These are phyloP conservation scores for Melanargia galathea DNA, from an alignment of 2,888 invertebrate genomes.

Conservation along the genomic window DNA sequence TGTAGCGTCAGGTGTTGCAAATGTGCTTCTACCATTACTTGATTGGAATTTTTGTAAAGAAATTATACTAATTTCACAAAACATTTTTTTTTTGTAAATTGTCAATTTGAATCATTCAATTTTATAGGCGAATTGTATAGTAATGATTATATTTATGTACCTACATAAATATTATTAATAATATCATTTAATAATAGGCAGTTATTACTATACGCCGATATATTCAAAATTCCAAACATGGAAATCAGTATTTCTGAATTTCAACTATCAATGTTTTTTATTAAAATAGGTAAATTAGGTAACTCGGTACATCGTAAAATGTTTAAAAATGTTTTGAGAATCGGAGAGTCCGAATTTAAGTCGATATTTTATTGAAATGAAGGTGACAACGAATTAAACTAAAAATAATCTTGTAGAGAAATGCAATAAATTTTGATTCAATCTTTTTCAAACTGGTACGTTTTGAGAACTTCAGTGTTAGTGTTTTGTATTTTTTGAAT, in stretches of 20 bases:
- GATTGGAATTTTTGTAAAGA: slow-evolving; percentile 5
- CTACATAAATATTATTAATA: neutral
- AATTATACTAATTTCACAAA: neutral
- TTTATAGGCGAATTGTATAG: slow-evolving; percentile 28
- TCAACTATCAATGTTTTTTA: slow-evolving; percentile 14
- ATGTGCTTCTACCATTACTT: neutral
- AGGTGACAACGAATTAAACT: too few species aligned
- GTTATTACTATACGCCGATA: neutral
- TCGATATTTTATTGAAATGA: slow-evolving; percentile 26
- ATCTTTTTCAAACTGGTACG: neutral
- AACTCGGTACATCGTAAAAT: slow-evolving; percentile 25
- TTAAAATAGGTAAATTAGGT: neutral
- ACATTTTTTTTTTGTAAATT: slow-evolving; percentile 17
- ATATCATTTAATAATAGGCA: slow-evolving; percentile 1
- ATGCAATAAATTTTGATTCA: neutral
- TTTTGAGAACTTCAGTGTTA: too few species aligned
- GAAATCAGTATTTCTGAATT: neutral
- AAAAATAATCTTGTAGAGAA: neutral
- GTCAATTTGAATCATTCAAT: slow-evolving; percentile 29
- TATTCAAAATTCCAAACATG: slow-evolving; percentile 12
- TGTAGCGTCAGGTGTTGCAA: neutral
- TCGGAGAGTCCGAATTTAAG: slow-evolving; percentile 13
- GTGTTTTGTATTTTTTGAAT: too few species aligned
- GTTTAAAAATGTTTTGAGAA: slow-evolving; percentile 17
- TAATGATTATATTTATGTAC: neutral